These are phyloP conservation scores for Perognathus longimembris DNA, from an alignment of 2,113 vertebrate genomes.

Conservation along the genomic window DNA sequence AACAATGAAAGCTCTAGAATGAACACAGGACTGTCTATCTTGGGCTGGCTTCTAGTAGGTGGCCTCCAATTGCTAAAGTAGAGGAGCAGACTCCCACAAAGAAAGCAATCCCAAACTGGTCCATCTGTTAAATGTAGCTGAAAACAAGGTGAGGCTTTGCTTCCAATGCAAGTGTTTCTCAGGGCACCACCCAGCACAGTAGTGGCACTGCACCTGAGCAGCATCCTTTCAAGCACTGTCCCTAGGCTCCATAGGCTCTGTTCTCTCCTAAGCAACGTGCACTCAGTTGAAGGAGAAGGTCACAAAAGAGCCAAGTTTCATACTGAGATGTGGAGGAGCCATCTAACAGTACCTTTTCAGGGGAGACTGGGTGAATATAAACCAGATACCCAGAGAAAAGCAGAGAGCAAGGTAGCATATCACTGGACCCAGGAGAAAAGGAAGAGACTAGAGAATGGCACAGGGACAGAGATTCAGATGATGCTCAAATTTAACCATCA, in stretches of 20 bases:
- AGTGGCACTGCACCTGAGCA: background rate
- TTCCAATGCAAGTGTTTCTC: background rate
- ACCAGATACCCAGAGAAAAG: background rate
- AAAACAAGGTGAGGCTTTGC: background rate
- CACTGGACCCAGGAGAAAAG: background rate
- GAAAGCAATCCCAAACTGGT: background rate
- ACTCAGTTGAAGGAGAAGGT: background rate
- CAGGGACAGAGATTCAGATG: background rate
- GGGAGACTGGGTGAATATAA: background rate
- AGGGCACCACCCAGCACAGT: background rate
- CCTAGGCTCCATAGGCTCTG: background rate
- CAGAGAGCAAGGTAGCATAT: fast-evolving
- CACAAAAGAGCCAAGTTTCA: background rate
- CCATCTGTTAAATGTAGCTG: conserved; percentile 7
- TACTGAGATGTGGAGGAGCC: background rate
- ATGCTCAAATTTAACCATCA: background rate
- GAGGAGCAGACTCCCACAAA: background rate
- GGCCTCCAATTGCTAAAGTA: background rate
- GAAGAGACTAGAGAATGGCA: background rate
- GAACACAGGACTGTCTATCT: background rate
- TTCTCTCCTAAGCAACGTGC: background rate
- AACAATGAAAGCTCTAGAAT: conserved; percentile 33
- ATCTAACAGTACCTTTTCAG: background rate
- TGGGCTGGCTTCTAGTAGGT: background rate
- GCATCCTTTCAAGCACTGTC: no score